Evolutionary conservation across 2,888 invertebrate genomes (phyloP), one percentile per base, ranked within the genome.

Genomic region (Drosophila neutralis): DNA sequence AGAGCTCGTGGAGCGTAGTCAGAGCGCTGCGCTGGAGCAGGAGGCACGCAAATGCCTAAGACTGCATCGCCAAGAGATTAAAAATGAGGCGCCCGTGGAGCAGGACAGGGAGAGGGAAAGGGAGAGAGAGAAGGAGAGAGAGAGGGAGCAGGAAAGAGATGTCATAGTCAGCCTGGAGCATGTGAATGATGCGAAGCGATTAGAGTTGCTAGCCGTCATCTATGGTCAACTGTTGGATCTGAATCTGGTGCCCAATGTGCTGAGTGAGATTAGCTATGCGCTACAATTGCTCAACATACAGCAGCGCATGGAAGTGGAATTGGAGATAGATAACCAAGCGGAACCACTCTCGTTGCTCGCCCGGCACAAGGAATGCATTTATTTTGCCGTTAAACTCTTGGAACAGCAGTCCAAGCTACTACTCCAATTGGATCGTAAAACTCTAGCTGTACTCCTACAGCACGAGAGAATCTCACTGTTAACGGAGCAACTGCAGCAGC

Each of bases 311-410:
- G 2, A 38, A n/a, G 6, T 21, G 15, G 24, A 54, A 24, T 4
- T 24, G 15, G 18, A 24, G 8, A 13, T 21, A 2, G 1, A 15
- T 15, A 29, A n/a, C 29, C 10, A 42, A 7, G 18, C 48, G 3
- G 49, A 51, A 0, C 53, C 69, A 0, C 35, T 84, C 2, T 45
- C 60, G 0, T 7, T 69, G 0, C 45, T 86, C 0, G 27, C 53
- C 0, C 49, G 53, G 1, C 62, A 74, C 18, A 80, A 75, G 51
- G 83, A 97, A 90, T 95, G 96, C 83, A 95, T 97, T 4, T 97
- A 96, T 93, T 98, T 97, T 93, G 95, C 97, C 29, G 93, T 95
- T 0, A 94, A 94, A 66, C 95, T 96, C 1, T 92, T 98, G 35
- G 94, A 95, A 91, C 93, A 94, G 33, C 94, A 95, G 78, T 92